A percentile compares a stretch with the other conserved stretches of the same genome.
These are phyloP conservation scores for Scaptomyza parva DNA, from an alignment of 2,888 invertebrate genomes.

Conservation along the genomic window DNA sequence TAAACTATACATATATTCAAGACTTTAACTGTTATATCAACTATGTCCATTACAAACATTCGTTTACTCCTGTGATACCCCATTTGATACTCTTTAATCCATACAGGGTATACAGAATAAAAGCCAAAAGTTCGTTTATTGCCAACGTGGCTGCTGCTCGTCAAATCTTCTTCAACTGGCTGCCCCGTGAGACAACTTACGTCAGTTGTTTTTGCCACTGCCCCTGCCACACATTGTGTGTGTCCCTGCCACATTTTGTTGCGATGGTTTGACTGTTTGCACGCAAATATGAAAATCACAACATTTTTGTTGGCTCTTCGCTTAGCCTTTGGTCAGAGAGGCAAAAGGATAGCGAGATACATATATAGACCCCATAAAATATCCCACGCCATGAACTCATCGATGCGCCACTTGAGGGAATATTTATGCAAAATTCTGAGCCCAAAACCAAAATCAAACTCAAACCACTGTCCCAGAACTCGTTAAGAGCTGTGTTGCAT, in stretches of 20 bases:
- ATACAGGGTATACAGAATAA: conserved; percentile 25
- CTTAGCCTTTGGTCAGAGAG: conserved; percentile 50
- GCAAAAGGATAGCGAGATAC: not conserved
- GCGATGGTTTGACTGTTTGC: conserved; percentile 47
- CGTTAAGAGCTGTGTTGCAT: conserved; percentile 38
- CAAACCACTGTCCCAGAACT: conserved; percentile 20
- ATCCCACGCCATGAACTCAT: conserved; percentile 40
- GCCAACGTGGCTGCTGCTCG: conserved; percentile 53
- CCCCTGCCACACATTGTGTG: conserved; percentile 45
- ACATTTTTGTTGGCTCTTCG: conserved; percentile 48
- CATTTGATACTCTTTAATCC: not conserved
- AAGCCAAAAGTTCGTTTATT: conserved; percentile 70
- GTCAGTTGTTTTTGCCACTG: conserved; percentile 39
- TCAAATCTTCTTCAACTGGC: conserved; percentile 52
- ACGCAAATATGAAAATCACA: conserved; percentile 75
- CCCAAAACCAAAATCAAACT: not conserved
- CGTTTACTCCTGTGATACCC: not conserved
- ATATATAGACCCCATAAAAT: conserved; percentile 8
- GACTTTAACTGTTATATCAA: too few species aligned
- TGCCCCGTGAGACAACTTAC: conserved; percentile 71
- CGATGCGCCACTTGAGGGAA: conserved; percentile 51
- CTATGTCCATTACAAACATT: not conserved
- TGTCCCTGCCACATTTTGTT: conserved; percentile 27
- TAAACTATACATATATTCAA: too few species aligned
- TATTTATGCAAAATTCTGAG: conserved; percentile 65